phyloP scores from a whole-genome alignment of 2,797 vertebrate species.

The Takifugu rubripes region DNA sequence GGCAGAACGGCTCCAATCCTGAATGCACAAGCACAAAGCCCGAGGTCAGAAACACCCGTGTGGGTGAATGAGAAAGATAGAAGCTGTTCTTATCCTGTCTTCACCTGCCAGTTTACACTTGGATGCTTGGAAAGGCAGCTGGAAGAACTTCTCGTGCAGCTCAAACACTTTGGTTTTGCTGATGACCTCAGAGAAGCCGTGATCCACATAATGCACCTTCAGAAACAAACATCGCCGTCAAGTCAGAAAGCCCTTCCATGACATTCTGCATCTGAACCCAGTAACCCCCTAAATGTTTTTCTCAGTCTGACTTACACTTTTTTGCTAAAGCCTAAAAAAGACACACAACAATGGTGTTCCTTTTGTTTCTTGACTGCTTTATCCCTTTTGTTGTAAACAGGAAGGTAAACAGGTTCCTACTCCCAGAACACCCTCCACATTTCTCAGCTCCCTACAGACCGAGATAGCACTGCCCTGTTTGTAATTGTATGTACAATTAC shows the following conservation, averaged over 20 bases:
- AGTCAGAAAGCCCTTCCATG: background rate
- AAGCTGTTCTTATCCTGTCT: background rate
- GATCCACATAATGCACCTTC: slow-evolving; percentile 92
- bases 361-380: too few species aligned
- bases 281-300: too few species aligned
- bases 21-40: slow-evolving; percentile 2
- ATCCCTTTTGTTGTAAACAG: too few species aligned
- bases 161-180: slow-evolving; percentile 83
- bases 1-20: slow-evolving; percentile 89
- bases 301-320: too few species aligned
- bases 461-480: too few species aligned
- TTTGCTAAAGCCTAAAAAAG: too few species aligned
- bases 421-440: too few species aligned
- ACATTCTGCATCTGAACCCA: background rate
- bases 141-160: slow-evolving; percentile 83
- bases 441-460: too few species aligned
- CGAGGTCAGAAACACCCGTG: background rate
- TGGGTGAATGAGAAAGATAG: slow-evolving; percentile 18
- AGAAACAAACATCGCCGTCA: background rate
- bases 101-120: slow-evolving; percentile 95
- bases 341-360: too few species aligned
- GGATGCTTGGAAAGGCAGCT: slow-evolving; percentile 89
- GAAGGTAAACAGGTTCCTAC: too few species aligned
- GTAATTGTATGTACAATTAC: too few species aligned
- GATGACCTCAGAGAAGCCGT: slow-evolving; percentile 89